Evolutionary conservation across 2,888 invertebrate genomes (phyloP), one percentile per base, ranked within the genome.

Genomic region (Thumatha senex): DNA sequence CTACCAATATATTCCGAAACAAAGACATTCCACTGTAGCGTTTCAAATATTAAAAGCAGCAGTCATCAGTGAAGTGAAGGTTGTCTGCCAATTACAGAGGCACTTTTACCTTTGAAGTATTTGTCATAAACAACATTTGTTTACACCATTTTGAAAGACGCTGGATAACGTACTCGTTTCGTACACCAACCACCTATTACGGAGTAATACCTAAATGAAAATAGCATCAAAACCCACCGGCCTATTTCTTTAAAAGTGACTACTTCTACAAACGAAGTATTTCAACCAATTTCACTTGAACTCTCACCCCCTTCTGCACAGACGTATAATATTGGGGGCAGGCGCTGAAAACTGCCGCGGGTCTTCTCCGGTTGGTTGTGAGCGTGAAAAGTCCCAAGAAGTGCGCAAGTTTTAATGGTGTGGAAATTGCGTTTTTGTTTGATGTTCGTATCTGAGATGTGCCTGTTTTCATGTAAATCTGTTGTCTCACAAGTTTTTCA

Each of bases 381-480:
- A 57, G 53, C 51, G 62, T 50, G 54, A 65, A 56, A 69, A 74
- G 65, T 73, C 69, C 66, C 72, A 78, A 79, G 77, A 79, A 82
- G 81, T 79, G 78, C 79, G 63, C 75, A 82, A 82, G 76, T 84
- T 85, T 82, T 84, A 84, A 84, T 82, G 83, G 81, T 72, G 83
- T 80, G 82, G 76, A 84, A 83, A 85, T 84, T 81, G 80, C 78
- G 81, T 83, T 84, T 84, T 83, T 82, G 83, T 83, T 84, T 77
- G 74, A 74, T 62, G 67, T 68, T 63, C 71, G 74, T 76, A 76
- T 78, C 78, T 72, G 71, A 65, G 77, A 81, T 82, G 79, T 76
- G 65, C 74, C 66, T 67, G 74, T 75, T 74, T 65, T 64, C 70
- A 74, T 73, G 76, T 73, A 77, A 76, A 80, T 78, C 70, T 66